phyloP scores from a whole-genome alignment of 2,797 vertebrate species.

The Tragopan temminckii region DNA sequence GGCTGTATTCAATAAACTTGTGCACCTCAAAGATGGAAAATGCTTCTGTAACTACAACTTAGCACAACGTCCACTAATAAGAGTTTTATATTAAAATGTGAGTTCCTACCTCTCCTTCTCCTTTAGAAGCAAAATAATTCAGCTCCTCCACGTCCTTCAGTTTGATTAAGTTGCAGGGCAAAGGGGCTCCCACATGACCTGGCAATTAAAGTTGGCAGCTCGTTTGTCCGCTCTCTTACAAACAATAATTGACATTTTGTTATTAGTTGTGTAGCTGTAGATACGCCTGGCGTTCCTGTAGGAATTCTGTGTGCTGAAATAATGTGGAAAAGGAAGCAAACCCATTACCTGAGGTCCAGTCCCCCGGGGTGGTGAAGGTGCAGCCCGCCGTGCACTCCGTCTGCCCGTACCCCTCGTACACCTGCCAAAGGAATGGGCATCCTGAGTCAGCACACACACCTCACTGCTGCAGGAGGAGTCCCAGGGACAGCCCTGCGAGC shows the following conservation, averaged over 20 bases:
- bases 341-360: conserved; percentile 94
- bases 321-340: not conserved
- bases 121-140: conserved; percentile 95
- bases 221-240: conserved; percentile 17
- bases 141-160: conserved; percentile 95
- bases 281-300: not conserved
- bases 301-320: not conserved
- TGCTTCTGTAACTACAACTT: not conserved
- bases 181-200: conserved; percentile 97
- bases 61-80: not conserved
- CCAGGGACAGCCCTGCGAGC: not conserved
- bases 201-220: conserved; percentile 64
- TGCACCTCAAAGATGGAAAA: not conserved
- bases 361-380: conserved; percentile 96
- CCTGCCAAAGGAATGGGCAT: conserved; percentile 75
- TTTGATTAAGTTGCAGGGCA: conserved; percentile 97
- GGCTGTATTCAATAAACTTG: not conserved
- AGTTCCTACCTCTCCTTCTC: conserved; percentile 93
- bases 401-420: conserved; percentile 97
- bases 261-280: not conserved
- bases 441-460: not conserved
- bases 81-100: conserved; percentile 9
- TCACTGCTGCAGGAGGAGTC: not conserved
- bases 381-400: conserved; percentile 99
- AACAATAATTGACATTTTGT: not conserved